Percentiles rank a stretch among this genome's conserved stretches.
Evolutionary conservation across 1,140 invertebrate genomes (phyloP).

Genomic region (Sitobion miscanthi): DNA sequence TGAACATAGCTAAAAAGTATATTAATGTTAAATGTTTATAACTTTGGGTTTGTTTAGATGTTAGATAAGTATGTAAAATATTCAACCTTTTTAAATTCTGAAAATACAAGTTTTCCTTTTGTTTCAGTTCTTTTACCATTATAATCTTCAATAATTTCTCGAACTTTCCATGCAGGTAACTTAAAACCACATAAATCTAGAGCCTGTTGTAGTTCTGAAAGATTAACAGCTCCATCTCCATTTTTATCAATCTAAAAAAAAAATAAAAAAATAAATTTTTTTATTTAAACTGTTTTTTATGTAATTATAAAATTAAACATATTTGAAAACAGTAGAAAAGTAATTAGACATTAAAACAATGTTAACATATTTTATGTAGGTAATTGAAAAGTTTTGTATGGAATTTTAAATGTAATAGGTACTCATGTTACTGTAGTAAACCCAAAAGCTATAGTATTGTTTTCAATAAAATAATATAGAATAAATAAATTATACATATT

Average conservation of each 20-base stretch:
- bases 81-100: slow-evolving; percentile 81
- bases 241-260: slow-evolving; percentile 92
- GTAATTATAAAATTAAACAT: neutral
- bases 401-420: no score
- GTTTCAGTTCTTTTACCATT: slow-evolving; percentile 75
- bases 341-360: neutral
- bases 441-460: no score
- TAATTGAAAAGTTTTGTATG: no score
- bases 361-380: no score
- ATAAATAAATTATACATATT: no score
- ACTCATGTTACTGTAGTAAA: no score
- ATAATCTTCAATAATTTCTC: slow-evolving; percentile 88
- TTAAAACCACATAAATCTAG: slow-evolving; percentile 92
- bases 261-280: slow-evolving; percentile 62
- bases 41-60: neutral
- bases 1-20: no score
- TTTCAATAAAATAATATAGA: no score
- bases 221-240: slow-evolving; percentile 87
- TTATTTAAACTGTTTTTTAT: neutral
- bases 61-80: neutral
- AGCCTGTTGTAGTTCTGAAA: slow-evolving; percentile 86
- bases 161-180: slow-evolving; percentile 89
- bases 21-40: no score
- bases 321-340: no score
- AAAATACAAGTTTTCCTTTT: slow-evolving; percentile 78